phyloP scores from a whole-genome alignment of 2,888 invertebrate species.

The Teleiodes luculella region DNA sequence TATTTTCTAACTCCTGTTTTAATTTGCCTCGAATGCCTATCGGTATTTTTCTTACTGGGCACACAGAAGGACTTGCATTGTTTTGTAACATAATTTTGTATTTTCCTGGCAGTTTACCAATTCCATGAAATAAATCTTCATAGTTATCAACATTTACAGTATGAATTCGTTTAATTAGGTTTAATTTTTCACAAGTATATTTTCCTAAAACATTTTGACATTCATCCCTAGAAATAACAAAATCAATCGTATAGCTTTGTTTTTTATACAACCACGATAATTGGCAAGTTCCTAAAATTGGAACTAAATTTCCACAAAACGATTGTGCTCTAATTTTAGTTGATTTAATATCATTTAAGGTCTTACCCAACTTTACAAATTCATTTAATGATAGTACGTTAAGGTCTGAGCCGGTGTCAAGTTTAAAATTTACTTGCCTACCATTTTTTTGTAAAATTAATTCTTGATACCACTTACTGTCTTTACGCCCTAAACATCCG shows the following conservation, averaged over 20 bases:
- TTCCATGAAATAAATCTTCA: constrained; percentile 26
- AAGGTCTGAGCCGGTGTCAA: constrained; percentile 14
- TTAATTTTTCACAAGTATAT: constrained; percentile 9
- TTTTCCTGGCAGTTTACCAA: constrained; percentile 27
- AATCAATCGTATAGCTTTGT: not conserved
- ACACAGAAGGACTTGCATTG: constrained; percentile 20
- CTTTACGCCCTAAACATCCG: not conserved
- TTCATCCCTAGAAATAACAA: not conserved
- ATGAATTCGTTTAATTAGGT: not conserved
- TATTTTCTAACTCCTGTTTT: constrained; percentile 14
- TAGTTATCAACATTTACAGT: constrained; percentile 14
- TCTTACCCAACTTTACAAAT: not conserved
- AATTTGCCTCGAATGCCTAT: constrained; percentile 26
- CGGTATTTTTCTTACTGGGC: constrained; percentile 27
- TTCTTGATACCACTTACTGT: constrained; percentile 12
- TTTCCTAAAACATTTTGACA: constrained; percentile 11
- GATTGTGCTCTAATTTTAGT: constrained; percentile 3
- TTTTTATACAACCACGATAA: constrained; percentile 4
- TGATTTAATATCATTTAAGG: not conserved
- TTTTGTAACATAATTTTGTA: constrained; percentile 24
- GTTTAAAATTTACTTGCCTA: constrained; percentile 3
- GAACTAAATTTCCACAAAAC: constrained; percentile 10
- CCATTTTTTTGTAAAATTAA: not conserved
- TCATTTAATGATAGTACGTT: constrained; percentile 4
- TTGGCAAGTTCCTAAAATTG: not conserved